A percentile compares a stretch with the other conserved stretches of the same genome.
phyloP scores from a whole-genome alignment of 1,140 invertebrate species.

The Sycophaga agraensis region DNA sequence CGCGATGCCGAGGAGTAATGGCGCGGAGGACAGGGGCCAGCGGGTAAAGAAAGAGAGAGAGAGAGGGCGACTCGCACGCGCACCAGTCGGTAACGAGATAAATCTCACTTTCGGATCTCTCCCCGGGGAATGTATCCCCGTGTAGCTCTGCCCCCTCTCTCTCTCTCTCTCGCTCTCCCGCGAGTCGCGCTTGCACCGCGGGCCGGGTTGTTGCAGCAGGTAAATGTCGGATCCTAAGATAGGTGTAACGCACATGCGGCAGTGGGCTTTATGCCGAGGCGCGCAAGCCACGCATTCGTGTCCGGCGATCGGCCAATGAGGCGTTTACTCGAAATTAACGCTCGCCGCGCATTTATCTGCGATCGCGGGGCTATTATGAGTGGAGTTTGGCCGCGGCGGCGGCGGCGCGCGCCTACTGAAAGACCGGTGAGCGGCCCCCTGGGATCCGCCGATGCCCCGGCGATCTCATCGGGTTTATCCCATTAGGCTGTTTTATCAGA shows the following conservation, averaged over 20 bases:
- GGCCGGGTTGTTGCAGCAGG: slow-evolving; percentile 6
- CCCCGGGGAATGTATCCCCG: slow-evolving; percentile 33
- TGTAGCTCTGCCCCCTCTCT: background rate
- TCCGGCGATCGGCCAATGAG: slow-evolving; percentile 24
- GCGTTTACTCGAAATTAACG: slow-evolving; percentile 25
- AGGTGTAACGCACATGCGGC: slow-evolving; percentile 16
- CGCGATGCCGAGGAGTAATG: background rate
- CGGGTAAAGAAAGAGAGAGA: slow-evolving; percentile 9
- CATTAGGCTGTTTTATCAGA: too few relatives aligned
- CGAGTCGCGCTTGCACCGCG: background rate
- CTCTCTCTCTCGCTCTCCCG: background rate
- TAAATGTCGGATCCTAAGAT: slow-evolving; percentile 26
- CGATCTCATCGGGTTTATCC: too few relatives aligned
- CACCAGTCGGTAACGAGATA: slow-evolving; percentile 38
- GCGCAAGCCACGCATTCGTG: slow-evolving; percentile 6
- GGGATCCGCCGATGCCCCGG: too few relatives aligned
- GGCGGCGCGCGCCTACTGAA: background rate
- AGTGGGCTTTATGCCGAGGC: background rate
- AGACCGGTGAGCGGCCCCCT: background rate
- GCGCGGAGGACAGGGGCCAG: background rate
- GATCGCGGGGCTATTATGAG: slow-evolving; percentile 9
- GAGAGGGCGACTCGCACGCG: background rate
- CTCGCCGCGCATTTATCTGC: slow-evolving; percentile 20
- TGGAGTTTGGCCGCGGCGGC: too few relatives aligned
- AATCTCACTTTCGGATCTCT: slow-evolving; percentile 44